Evolutionary conservation across 2,888 invertebrate genomes (phyloP), one percentile per base, ranked within the genome.

Genomic region (Willowsia nigromaculata): DNA sequence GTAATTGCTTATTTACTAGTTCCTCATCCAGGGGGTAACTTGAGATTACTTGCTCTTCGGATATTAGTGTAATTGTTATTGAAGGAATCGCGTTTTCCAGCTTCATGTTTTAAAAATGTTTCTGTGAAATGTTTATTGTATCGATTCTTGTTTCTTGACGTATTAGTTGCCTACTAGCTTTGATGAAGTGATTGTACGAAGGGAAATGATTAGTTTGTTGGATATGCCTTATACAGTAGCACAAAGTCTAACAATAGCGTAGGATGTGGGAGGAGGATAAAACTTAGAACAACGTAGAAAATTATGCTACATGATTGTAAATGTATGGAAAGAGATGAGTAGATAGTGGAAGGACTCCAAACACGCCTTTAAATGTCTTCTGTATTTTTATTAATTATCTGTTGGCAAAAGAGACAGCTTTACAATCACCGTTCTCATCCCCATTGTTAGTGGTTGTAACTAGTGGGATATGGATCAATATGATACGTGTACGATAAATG

Each of bases 311-410:
- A 53, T 13, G 33, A n/a, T 25, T 68, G 84, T 50, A 27, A 53
- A 27, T 33, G 40, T 33, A 11, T 74, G 30, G n/a, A 59, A 13
- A 83, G 40, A 84, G 65, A 53, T 27, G 6, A 62, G 43, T 15
- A 7, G 71, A n/a, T n/a, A n/a, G n/a, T n/a, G n/a, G 50, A 80
- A 86, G 86, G 80, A 86, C 68, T 71, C 68, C 47, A 80, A 80
- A 86, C 86, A 86, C 86, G 86, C 86, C 86, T 86, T 50, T 78
- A n/a, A n/a, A 43, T 43, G 43, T 43, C 43, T 43, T 43, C 43
- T 85, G 56, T 76, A 65, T 65, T 33, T 25, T 62, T 37, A 80
- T n/a, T 37, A 56, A 59, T 22, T 43, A 27, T 18, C 27, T 7
- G 5, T 13, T 62, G 40, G 71, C 71, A 71, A 30, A 18, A 7